Percentiles rank a stretch among this genome's conserved stretches.
Evolutionary conservation across 2,888 invertebrate genomes (phyloP).

Genomic region (Tuberolachnus salignus): DNA sequence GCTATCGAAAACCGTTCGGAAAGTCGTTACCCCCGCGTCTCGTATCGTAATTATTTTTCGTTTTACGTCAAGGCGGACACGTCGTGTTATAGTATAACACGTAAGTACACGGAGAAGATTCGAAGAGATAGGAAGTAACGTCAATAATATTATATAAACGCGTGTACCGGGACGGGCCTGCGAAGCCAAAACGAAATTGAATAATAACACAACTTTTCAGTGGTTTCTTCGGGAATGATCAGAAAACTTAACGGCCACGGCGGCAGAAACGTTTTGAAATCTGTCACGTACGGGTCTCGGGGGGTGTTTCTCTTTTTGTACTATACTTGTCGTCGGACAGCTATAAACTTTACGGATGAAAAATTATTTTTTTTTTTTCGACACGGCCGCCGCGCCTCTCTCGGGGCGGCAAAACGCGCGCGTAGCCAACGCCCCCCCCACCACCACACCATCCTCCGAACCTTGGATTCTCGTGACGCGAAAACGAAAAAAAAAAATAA

Average conservation of each 20-base stretch:
- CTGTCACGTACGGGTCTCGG: conserved; percentile 52
- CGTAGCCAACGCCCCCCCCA: too few relatives aligned
- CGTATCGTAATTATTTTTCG: not conserved
- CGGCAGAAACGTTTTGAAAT: conserved; percentile 44
- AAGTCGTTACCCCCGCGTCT: not conserved
- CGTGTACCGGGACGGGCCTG: not conserved
- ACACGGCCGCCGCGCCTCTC: conserved; percentile 22
- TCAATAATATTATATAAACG: too few relatives aligned
- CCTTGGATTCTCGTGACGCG: not conserved
- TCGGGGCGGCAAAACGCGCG: conserved; percentile 29
- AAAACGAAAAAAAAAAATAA: not conserved
- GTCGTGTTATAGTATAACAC: not conserved
- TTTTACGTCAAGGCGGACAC: conserved; percentile 3
- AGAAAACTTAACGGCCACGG: conserved; percentile 40
- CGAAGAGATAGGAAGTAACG: too few relatives aligned
- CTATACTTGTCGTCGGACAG: conserved; percentile 46
- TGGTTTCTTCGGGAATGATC: conserved; percentile 42
- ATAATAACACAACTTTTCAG: conserved; percentile 47
- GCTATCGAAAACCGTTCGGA: not conserved
- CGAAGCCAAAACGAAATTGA: conserved; percentile 41
- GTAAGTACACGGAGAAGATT: too few relatives aligned
- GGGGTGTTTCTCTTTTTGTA: conserved; percentile 51
- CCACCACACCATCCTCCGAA: too few relatives aligned
- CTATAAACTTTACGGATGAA: conserved; percentile 46
- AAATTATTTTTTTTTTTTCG: conserved; percentile 46